A percentile compares a stretch with the other conserved stretches of the same genome.
Evolutionary conservation across 2,113 vertebrate species (phyloP).

Genomic region (Tretioscincus oriximinensis): DNA sequence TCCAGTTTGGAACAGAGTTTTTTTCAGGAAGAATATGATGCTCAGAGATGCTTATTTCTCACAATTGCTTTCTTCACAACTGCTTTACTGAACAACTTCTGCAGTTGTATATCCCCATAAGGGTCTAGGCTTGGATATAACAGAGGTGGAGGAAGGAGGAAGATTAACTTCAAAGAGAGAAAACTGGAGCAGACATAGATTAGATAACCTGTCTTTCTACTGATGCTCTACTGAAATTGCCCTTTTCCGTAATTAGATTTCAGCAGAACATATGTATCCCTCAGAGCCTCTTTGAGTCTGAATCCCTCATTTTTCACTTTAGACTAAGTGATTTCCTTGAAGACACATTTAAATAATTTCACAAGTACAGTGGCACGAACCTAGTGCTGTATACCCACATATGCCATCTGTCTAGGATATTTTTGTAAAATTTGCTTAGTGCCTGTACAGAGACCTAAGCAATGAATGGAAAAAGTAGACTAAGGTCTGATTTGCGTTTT

Average conservation of each 20-base stretch:
- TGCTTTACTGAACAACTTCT: no score
- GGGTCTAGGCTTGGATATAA: no score
- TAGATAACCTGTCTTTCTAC: background rate
- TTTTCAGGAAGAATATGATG: no score
- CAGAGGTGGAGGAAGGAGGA: background rate
- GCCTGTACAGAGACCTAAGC: background rate
- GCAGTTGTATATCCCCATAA: no score
- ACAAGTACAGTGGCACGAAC: background rate
- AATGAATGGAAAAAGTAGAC: background rate
- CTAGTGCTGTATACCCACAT: background rate
- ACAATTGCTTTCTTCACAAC: no score
- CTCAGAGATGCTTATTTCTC: no score
- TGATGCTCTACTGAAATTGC: background rate
- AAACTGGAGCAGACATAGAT: background rate
- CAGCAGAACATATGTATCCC: background rate
- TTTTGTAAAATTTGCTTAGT: background rate
- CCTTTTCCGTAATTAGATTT: background rate
- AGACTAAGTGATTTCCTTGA: background rate
- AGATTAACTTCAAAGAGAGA: no score
- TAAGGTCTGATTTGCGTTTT: background rate
- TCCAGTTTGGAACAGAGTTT: no score
- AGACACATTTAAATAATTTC: conserved; percentile 5
- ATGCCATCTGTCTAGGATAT: background rate
- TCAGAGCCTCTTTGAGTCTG: background rate
- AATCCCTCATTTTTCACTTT: background rate